Evolutionary conservation across 2,797 vertebrate genomes (phyloP), one percentile per base, ranked within the genome.

Genomic region (Fringilla coelebs): DNA sequence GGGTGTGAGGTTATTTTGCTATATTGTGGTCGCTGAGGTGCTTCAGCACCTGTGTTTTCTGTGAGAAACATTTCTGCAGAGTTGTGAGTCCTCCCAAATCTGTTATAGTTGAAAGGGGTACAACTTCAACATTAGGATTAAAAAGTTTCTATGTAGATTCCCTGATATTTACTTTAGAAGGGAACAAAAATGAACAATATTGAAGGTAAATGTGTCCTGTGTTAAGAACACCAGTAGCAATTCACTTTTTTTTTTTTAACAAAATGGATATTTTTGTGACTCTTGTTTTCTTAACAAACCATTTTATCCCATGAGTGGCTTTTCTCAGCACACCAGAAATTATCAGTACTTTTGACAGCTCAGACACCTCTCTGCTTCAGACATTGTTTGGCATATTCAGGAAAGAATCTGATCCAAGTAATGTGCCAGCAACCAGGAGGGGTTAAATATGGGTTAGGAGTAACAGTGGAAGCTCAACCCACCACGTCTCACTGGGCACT

Each of bases 401-500:
- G 52, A 32, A 71, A 48, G 13, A 68, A 15, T 48, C 38, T 67
- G 32, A 48, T 74, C 17, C 14, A 32, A 74, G 61, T 55, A 48
- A 45, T 11, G 34, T 6, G 10, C 10, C 46, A 75, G 13, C 48
- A 74, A 2, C n/a, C 58, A 7, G 49, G 40, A 49, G 49, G 16
- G 7, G 24, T 79, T 67, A 21, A 38, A 17, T 55, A 15, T 15
- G 10, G 8, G 7, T 60, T 48, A 43, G 19, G 70, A 86, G 22
- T 67, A 46, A 71, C 16, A 4, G 28, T 45, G 28, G 48, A 67
- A 87, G 21, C n/a, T 45, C 16, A 46, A 1, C 26, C 18, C 5
- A 18, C 17, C 29, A 0, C 3, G 0, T 57, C 31, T 57, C 32
- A 7, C 45, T 63, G 57, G 38, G 45, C 1, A 0, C 32, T 48